Base-by-base conservation (phyloP, 37 sponge, comb jelly and placozoan genomes). In the Chondrilla cf. caribensis region DNA sequence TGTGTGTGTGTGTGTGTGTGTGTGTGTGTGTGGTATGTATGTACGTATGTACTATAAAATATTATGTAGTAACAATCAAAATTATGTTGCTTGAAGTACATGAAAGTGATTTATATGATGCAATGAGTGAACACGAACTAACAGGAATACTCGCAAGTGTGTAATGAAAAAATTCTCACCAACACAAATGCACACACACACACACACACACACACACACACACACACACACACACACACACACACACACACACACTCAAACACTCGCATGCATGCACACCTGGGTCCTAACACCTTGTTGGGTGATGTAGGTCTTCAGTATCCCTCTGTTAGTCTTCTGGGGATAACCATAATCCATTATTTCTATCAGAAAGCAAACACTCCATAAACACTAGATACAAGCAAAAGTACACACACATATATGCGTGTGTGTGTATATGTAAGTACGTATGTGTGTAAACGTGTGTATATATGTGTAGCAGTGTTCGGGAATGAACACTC, bases 291-390 rank as follows among this genome's bases (percentile, higher is more conserved):
- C 84, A 2, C 94, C 97, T 62, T 91, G 92, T 54, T 97, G 97
- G 19, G 97, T 97, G 84, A 97, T 97, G 88, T 90, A 90, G 32
- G 92, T 93, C 83, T 97, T 97, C 24, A 97, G 85, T 11, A 90
- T 89, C 2, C 95, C 91, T 54, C 80, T 84, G 82, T 97, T 95
- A 6, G 95, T 94, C 59, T 89, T 90, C 80, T 97, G 97, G 36
- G 97, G 97, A 58, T 97, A 97, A 21, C 97, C 97, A 83, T 89
- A 97, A 75, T 97, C 97, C 25, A 97, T 65, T 1, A 97, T 90
- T 54, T 97, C 96, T 95, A n/a, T n/a, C n/a, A n/a, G n/a, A n/a
- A 79, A 26, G 81, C 7, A 2, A n/a, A 35, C 2, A 14, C 55
- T 15, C 2, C 36, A n/a, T n/a, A n/a, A n/a, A n/a, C n/a, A n/a